Conservation (phyloP, 2,113 vertebrate genomes). For the Xyliphius kryptos region DNA sequence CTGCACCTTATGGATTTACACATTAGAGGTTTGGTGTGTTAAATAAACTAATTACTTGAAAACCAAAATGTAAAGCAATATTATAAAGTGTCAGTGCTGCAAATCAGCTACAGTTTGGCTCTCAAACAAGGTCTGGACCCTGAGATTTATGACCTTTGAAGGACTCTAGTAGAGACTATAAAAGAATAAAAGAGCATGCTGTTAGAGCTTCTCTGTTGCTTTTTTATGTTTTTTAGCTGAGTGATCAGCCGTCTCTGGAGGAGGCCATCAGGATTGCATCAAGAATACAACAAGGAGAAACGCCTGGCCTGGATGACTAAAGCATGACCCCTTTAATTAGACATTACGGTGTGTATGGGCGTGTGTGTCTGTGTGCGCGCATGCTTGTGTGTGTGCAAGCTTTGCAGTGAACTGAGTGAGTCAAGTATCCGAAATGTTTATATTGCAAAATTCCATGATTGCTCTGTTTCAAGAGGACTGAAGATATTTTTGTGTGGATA, state of each 20-base stretch:
- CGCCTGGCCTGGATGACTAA: slow-evolving; percentile 91
- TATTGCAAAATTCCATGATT: slow-evolving; percentile 26
- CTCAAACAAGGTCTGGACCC: too few species aligned
- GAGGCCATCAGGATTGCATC: slow-evolving; percentile 99
- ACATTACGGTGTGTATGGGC: too few species aligned
- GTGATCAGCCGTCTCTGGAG: slow-evolving; percentile 93
- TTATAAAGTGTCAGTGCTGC: too few species aligned
- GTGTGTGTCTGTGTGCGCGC: neutral
- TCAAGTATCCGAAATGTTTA: slow-evolving; percentile 25
- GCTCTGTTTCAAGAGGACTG: slow-evolving; percentile 37
- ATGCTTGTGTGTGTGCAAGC: neutral
- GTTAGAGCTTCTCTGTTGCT: too few species aligned
- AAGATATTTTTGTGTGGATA: slow-evolving; percentile 47
- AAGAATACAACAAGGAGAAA: slow-evolving; percentile 96
- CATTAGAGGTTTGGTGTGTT: too few species aligned
- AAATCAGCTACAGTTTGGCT: too few species aligned
- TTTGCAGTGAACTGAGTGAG: slow-evolving; percentile 19
- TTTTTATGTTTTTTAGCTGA: slow-evolving; percentile 66
- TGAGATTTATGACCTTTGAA: too few species aligned
- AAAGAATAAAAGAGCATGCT: too few species aligned
- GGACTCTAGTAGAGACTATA: too few species aligned
- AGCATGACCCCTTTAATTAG: slow-evolving; percentile 25
- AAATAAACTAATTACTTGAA: too few species aligned
- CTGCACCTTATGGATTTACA: too few species aligned
- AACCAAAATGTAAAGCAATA: too few species aligned